These are phyloP conservation scores for Syngnathus typhle DNA, from an alignment of 2,113 vertebrate species.

Conservation along the genomic window DNA sequence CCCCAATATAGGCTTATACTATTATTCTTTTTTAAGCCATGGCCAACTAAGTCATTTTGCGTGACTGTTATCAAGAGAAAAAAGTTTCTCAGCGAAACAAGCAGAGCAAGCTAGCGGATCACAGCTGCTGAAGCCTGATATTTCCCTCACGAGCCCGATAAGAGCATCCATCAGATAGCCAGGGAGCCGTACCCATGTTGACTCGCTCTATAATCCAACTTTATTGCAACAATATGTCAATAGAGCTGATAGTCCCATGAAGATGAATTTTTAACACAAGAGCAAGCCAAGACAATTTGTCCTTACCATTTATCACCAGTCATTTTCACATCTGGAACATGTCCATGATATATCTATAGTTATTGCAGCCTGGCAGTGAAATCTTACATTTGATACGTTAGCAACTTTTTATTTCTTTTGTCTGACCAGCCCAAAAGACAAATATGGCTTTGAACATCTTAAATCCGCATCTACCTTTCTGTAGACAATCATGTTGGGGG, in stretches of 20 bases:
- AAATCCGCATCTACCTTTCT: constrained; percentile 79
- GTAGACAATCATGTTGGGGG: constrained; percentile 97
- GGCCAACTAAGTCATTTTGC: not conserved
- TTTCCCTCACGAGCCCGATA: not conserved
- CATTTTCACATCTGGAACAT: too few relatives aligned
- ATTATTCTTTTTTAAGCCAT: too few relatives aligned
- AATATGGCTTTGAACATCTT: not conserved
- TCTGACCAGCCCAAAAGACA: not conserved
- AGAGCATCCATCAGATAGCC: not conserved
- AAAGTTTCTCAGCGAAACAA: not conserved
- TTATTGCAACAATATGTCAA: not conserved
- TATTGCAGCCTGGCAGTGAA: not conserved
- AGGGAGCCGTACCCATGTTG: not conserved
- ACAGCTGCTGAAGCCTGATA: not conserved
- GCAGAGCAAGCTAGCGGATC: not conserved
- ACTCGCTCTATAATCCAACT: not conserved
- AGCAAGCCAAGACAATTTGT: not conserved
- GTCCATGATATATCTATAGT: not conserved
- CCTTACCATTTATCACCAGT: not conserved
- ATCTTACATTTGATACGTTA: not conserved
- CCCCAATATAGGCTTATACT: too few relatives aligned
- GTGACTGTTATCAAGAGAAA: not conserved
- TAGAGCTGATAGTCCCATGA: not conserved
- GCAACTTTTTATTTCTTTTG: not conserved
- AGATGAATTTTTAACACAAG: not conserved